Percentiles rank a stretch among this genome's conserved stretches.
These are phyloP conservation scores for Heliconius nattereri DNA, from an alignment of 1,140 invertebrate species.

Conservation along the genomic window DNA sequence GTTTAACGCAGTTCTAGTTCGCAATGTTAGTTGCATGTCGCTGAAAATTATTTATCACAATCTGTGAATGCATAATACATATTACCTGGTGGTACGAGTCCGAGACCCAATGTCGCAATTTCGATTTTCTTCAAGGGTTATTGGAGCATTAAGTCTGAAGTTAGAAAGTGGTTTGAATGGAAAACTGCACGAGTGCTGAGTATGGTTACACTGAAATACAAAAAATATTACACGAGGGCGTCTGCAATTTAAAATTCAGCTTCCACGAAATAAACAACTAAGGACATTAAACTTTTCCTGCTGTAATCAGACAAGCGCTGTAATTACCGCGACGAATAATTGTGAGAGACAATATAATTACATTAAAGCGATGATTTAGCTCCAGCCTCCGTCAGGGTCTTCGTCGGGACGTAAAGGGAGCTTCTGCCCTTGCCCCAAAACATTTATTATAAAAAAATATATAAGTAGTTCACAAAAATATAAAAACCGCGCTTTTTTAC, in stretches of 20 bases:
- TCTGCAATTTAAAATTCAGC: background rate
- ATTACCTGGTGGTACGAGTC: no score
- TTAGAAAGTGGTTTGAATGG: no score
- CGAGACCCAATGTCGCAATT: no score
- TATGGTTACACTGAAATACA: no score
- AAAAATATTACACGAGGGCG: background rate
- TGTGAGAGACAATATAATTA: constrained; percentile 11
- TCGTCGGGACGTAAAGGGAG: background rate
- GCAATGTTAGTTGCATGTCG: background rate
- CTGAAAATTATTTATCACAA: background rate
- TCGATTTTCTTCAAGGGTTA: no score
- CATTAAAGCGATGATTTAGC: background rate
- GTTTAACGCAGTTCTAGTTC: background rate
- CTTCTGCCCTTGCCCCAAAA: background rate
- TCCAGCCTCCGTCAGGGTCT: background rate
- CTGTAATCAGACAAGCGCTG: constrained; percentile 4
- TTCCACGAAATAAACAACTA: constrained; percentile 1
- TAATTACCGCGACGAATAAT: constrained; percentile 9
- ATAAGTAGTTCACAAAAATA: no score
- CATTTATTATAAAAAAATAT: background rate
- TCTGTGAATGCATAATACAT: no score
- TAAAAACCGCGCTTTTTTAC: no score
- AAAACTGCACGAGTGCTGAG: no score
- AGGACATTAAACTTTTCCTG: background rate
- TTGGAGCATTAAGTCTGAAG: no score